Conservation (phyloP, 1,140 invertebrate genomes). For the Zaprionus africanus region DNA sequence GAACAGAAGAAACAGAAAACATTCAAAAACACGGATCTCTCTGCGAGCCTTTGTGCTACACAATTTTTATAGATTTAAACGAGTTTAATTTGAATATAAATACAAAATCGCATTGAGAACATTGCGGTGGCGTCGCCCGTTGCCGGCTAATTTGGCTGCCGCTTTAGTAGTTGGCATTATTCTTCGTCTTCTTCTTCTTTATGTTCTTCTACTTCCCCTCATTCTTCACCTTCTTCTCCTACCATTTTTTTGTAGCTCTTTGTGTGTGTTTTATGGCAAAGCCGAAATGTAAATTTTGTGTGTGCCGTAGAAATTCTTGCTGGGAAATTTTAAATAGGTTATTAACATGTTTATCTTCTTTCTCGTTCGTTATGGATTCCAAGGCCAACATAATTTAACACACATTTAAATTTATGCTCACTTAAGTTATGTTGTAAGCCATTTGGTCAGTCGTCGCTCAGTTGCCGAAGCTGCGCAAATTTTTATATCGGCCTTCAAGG, state of each 20-base stretch:
- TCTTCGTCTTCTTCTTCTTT: neutral
- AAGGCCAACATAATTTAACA: constrained; percentile 79
- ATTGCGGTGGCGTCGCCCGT: constrained; percentile 33
- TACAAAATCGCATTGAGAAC: constrained; percentile 77
- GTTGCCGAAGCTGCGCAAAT: constrained; percentile 57
- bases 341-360: constrained; percentile 80
- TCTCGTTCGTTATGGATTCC: constrained; percentile 74
- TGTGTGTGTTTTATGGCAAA: constrained; percentile 32
- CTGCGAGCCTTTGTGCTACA: constrained; percentile 71
- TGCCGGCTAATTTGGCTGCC: constrained; percentile 72
- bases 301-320: constrained; percentile 68
- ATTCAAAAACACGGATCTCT: constrained; percentile 79
- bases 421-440: constrained; percentile 58
- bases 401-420: constrained; percentile 78
- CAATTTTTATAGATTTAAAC: constrained; percentile 80
- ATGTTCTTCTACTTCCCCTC: neutral
- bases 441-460: constrained; percentile 48
- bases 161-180: constrained; percentile 23
- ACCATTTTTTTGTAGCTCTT: constrained; percentile 13
- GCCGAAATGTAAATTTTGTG: constrained; percentile 44
- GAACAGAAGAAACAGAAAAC: constrained; percentile 6
- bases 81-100: constrained; percentile 82
- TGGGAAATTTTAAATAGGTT: constrained; percentile 80
- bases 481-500: constrained; percentile 47
- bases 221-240: neutral